These are phyloP conservation scores for Conchocele bisecta DNA, from an alignment of 2,888 invertebrate genomes.

Conservation along the genomic window DNA sequence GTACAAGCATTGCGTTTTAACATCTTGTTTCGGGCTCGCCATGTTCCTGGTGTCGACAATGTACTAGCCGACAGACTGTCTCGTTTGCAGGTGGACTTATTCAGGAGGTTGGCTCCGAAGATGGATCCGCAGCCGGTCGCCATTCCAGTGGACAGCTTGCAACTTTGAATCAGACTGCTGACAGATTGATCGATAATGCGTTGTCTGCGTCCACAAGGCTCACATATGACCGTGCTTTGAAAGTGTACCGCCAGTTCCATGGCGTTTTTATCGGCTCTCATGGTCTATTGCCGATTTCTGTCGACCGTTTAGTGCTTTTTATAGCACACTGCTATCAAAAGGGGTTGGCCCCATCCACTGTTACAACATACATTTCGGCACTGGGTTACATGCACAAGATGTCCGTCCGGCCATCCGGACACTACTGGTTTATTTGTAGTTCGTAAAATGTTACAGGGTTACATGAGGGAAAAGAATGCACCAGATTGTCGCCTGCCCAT, in stretches of 20 bases:
- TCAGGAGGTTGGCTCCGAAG: background rate
- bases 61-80: conserved; percentile 13
- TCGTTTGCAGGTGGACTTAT: background rate
- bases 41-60: conserved; percentile 28
- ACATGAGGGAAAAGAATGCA: background rate
- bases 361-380: conserved; percentile 4
- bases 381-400: background rate
- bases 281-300: background rate
- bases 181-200: background rate
- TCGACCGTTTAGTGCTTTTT: background rate
- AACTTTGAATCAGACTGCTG: background rate
- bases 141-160: conserved; percentile 1
- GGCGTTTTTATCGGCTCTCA: too few relatives aligned
- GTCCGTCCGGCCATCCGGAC: too few relatives aligned
- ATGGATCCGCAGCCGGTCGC: background rate
- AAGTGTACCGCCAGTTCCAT: background rate
- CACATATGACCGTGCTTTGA: conserved; percentile 1
- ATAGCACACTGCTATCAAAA: conserved; percentile 1
- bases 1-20: conserved; percentile 10
- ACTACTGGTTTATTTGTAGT: conserved; percentile 2
- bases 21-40: conserved; percentile 31
- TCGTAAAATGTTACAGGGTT: conserved; percentile 1
- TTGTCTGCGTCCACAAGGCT: background rate
- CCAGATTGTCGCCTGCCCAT: conserved; percentile 17
- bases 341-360: conserved; percentile 3